phyloP scores from a whole-genome alignment of 2,113 vertebrate genomes.

The Coracopsis vasa region DNA sequence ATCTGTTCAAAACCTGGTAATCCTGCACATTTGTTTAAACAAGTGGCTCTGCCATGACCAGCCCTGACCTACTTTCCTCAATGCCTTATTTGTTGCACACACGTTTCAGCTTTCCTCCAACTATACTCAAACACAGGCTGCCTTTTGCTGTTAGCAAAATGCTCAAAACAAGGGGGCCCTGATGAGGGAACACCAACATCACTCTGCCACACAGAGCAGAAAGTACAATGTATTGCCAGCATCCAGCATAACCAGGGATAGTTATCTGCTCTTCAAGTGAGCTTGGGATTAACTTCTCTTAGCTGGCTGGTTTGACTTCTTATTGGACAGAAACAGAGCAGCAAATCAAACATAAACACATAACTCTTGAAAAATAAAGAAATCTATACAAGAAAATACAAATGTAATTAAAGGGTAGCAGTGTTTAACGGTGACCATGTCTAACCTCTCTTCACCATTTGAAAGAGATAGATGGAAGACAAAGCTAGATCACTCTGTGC shows the following conservation, averaged over 20 bases:
- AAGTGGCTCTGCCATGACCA: background rate
- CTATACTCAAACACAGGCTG: background rate
- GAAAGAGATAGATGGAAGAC: background rate
- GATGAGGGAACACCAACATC: background rate
- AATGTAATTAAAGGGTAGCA: background rate
- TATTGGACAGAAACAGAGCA: background rate
- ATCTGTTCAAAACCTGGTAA: conserved; percentile 21
- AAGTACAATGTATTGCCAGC: accelerated
- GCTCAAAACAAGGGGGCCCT: background rate
- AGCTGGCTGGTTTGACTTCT: background rate
- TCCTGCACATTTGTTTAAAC: background rate
- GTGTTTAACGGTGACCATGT: background rate
- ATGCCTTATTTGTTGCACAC: background rate
- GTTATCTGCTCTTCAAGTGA: background rate
- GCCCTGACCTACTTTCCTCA: conserved; percentile 20
- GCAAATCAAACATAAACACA: background rate
- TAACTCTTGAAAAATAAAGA: background rate
- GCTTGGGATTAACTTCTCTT: background rate
- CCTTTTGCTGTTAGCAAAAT: background rate
- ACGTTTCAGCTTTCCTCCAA: background rate
- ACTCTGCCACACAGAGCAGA: background rate
- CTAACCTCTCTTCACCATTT: background rate
- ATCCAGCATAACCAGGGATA: background rate
- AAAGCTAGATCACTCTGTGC: background rate
- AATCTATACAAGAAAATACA: background rate